Base-by-base conservation (phyloP, 2,113 vertebrate genomes). In the Bufo bufo region DNA sequence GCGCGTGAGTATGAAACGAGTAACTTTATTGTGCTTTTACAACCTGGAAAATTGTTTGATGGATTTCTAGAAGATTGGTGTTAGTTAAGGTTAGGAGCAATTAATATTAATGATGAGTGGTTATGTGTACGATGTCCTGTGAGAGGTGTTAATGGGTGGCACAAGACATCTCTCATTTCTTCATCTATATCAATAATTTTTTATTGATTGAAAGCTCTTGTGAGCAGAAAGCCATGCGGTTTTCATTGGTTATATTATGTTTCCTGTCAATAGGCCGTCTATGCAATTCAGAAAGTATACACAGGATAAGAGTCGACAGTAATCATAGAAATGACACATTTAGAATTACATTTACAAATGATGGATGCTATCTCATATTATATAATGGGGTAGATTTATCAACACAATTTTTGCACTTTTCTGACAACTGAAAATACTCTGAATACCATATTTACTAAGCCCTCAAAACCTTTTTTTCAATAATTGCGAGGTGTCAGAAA, bases 11-110 rank as follows among this genome's bases (percentile, higher is more conserved):
- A 69, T n/a, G 66, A 83, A n/a, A 69, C 17, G 20, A 69, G 49
- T 33, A 83, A 83, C 82, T 83, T 33, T 71, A 83, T 54, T 52
- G 63, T 83, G 82, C 19, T 83, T 69, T 83, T 83, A 69, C 49
- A 83, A 83, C 82, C 7, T 54, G 61, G 9, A 54, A 33, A 83
- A 69, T 52, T 69, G 20, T 69, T 83, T 52, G 63, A 52, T 69
- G 13, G 82, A 83, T 83, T 83, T 83, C 69, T 83, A 69, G 82
- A 33, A 83, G 6, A 54, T 83, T 83, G 69, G 82, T 54, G 47
- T 83, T 52, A n/a, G 47, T 69, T 83, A 52, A 16, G 50, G 63
- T 23, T 49, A 54, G 23, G 47, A 6, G 23, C 63, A 83, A 69
- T 82, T 83, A 83, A 69, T 83, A 47, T 33, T 54, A 83, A 83